A percentile compares a stretch with the other conserved stretches of the same genome.
Conservation (phyloP, 1,140 invertebrate species). For the Brachionus sp. region DNA sequence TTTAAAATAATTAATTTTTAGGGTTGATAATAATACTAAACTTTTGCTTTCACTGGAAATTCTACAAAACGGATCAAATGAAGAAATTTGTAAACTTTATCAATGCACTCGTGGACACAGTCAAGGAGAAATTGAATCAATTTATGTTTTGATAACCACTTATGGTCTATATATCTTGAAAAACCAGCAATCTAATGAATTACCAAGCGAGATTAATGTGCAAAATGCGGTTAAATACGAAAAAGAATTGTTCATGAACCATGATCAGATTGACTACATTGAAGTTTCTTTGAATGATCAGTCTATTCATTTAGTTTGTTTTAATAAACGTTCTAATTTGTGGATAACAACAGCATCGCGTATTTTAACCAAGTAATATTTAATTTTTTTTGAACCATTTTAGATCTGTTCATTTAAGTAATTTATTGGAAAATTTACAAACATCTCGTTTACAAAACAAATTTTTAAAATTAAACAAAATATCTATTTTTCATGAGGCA, state of each 20-base stretch:
- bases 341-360: constrained; percentile 36
- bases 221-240: constrained; percentile 9
- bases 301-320: constrained; percentile 40
- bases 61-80: constrained; percentile 33
- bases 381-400: neutral
- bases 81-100: constrained; percentile 22
- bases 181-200: neutral
- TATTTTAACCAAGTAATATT: constrained; percentile 27
- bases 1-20: neutral
- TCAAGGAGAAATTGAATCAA: constrained; percentile 38
- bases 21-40: constrained; percentile 43
- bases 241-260: constrained; percentile 17
- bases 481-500: constrained; percentile 24
- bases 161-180: neutral
- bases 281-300: constrained; percentile 27
- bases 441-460: neutral
- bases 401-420: neutral
- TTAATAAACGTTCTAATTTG: constrained; percentile 9
- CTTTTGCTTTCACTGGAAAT: constrained; percentile 24
- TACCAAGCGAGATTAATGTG: neutral
- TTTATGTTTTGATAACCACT: constrained; percentile 15
- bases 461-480: constrained; percentile 6
- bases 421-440: constrained; percentile 32
- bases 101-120: constrained; percentile 20
- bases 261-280: constrained; percentile 42